phyloP scores from a whole-genome alignment of 2,888 invertebrate species.

The Hyles lineata region DNA sequence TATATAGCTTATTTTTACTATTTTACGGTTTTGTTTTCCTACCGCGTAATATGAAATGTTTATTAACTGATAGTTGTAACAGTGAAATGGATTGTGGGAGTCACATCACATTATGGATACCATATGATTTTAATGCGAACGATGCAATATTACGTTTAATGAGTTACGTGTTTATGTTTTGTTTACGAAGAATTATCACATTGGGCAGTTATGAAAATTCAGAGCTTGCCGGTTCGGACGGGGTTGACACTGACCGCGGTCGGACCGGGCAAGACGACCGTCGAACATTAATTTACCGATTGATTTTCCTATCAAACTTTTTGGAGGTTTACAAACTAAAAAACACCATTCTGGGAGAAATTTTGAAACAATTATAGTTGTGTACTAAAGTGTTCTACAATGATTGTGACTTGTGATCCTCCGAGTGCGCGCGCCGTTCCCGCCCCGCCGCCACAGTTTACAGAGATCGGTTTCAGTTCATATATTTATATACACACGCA shows the following conservation, averaged over 20 bases:
- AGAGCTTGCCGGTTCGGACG: constrained; percentile 53
- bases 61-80: constrained; percentile 76
- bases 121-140: constrained; percentile 70
- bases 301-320: constrained; percentile 84
- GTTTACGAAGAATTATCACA: constrained; percentile 69
- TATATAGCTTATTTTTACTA: constrained; percentile 82
- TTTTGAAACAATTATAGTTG: constrained; percentile 72
- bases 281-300: constrained; percentile 65
- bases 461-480: constrained; percentile 59
- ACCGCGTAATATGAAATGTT: constrained; percentile 80
- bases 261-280: constrained; percentile 54
- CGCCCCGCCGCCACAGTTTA: constrained; percentile 61
- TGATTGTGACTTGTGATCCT: constrained; percentile 66
- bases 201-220: constrained; percentile 78
- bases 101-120: constrained; percentile 72
- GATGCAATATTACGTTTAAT: constrained; percentile 73
- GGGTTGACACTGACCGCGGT: constrained; percentile 35
- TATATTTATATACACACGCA: constrained; percentile 51
- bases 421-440: constrained; percentile 66
- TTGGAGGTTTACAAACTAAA: constrained; percentile 80
- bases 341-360: constrained; percentile 74
- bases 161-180: constrained; percentile 61
- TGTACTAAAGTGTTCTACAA: constrained; percentile 72
- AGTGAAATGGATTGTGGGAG: constrained; percentile 62
- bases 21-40: constrained; percentile 84